These are phyloP conservation scores for Rhynchotus rufescens DNA, from an alignment of 2,797 vertebrate species.

Conservation along the genomic window DNA sequence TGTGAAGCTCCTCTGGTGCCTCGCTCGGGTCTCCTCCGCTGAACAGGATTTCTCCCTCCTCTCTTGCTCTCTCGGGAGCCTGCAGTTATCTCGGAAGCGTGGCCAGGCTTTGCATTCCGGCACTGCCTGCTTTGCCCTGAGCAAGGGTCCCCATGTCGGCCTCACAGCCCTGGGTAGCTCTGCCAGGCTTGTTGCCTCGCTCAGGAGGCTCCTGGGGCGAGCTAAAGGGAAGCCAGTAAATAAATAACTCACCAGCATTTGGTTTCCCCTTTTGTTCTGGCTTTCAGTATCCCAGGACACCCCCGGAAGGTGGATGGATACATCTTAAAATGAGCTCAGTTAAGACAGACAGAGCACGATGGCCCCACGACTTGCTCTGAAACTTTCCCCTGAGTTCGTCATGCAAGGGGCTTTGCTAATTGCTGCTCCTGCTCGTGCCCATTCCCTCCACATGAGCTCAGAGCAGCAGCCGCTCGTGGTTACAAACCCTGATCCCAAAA, in stretches of 20 bases:
- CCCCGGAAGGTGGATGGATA: neutral
- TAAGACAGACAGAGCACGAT: neutral
- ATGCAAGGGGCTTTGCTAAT: neutral
- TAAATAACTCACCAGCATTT: neutral
- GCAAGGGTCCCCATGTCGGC: neutral
- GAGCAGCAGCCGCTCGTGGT: neutral
- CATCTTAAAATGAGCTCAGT: neutral
- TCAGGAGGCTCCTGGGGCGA: neutral
- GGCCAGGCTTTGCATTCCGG: conserved; percentile 28
- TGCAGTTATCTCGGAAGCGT: neutral
- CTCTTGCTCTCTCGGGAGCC: conserved; percentile 31
- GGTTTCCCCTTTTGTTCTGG: conserved; percentile 9
- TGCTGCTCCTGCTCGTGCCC: neutral
- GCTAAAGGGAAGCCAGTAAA: neutral
- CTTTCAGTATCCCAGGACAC: neutral
- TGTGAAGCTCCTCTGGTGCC: conserved; percentile 15
- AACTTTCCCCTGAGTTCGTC: neutral
- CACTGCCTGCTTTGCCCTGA: neutral
- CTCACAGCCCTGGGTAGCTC: neutral
- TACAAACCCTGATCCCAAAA: neutral
- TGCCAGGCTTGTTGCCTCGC: neutral
- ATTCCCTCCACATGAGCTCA: neutral
- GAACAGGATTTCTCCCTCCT: conserved; percentile 40
- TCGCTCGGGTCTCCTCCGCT: conserved; percentile 13
- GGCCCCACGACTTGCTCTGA: neutral